Conservation (phyloP, 2,113 vertebrate genomes). For the Propithecus coquereli region DNA sequence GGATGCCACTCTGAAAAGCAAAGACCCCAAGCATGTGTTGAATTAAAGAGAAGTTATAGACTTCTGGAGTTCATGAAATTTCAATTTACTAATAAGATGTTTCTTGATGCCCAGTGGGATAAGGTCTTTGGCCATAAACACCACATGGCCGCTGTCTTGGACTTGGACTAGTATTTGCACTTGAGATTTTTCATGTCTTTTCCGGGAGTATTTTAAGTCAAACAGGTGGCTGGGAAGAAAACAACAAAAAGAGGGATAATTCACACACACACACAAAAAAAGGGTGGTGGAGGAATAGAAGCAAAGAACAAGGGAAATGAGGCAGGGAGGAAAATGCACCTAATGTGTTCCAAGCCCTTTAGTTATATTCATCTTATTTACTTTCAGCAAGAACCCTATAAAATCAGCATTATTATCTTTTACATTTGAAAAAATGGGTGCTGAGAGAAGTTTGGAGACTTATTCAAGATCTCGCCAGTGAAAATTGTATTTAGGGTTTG, state of each 20-base stretch:
- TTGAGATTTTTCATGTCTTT: background rate
- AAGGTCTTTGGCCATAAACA: background rate
- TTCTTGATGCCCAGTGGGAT: background rate
- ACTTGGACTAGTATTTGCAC: background rate
- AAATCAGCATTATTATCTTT: background rate
- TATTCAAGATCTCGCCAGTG: background rate
- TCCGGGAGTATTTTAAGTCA: background rate
- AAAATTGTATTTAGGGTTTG: background rate
- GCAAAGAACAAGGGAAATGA: background rate
- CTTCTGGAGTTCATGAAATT: background rate
- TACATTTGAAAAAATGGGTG: background rate
- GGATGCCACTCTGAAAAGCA: background rate
- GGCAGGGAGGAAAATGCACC: background rate
- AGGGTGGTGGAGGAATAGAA: background rate
- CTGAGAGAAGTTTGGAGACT: background rate
- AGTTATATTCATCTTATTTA: background rate
- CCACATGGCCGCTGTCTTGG: background rate
- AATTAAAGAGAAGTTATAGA: background rate
- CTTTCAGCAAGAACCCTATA: background rate
- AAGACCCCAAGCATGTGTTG: background rate
- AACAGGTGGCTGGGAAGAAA: background rate
- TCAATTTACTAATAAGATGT: background rate
- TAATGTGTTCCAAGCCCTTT: background rate
- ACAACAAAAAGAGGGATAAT: background rate
- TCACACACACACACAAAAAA: background rate